Percentiles rank a stretch among this genome's conserved stretches.
Conservation (phyloP, 2,888 invertebrate species). For the Drosophila prostipennis region DNA sequence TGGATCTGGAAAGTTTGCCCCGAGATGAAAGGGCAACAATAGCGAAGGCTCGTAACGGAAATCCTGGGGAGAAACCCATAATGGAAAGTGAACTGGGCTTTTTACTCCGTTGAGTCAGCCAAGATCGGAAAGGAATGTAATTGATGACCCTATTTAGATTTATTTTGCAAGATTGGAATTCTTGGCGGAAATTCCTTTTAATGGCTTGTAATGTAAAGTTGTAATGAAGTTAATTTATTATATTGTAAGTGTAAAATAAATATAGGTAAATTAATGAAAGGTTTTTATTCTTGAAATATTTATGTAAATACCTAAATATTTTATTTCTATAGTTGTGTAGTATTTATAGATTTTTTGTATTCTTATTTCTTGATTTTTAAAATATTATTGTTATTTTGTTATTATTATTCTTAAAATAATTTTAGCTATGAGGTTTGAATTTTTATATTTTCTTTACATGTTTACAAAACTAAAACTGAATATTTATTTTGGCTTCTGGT, state of each 20-base stretch:
- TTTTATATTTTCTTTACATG: no score
- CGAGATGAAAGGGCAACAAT: constrained; percentile 32
- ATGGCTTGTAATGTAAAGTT: background rate
- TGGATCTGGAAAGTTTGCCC: constrained; percentile 34
- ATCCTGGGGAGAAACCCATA: constrained; percentile 39
- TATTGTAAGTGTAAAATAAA: no score
- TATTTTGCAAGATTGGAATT: background rate
- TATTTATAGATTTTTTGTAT: no score
- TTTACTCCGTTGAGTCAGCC: background rate
- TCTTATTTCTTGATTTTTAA: no score
- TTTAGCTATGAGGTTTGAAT: no score
- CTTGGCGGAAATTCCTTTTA: background rate
- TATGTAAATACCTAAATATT: no score
- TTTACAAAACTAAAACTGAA: no score
- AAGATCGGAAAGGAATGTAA: background rate
- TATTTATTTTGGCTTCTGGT: constrained; percentile 12
- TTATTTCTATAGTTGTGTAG: no score
- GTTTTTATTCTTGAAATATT: no score
- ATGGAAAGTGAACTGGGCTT: constrained; percentile 16
- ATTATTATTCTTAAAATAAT: no score
- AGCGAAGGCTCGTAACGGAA: constrained; percentile 46
- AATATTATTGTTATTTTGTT: no score
- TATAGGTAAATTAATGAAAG: no score
- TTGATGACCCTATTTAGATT: constrained; percentile 2
- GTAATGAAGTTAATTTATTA: background rate